These are phyloP conservation scores for Trypoxylon attenuatum DNA, from an alignment of 2,888 invertebrate genomes.

Conservation along the genomic window DNA sequence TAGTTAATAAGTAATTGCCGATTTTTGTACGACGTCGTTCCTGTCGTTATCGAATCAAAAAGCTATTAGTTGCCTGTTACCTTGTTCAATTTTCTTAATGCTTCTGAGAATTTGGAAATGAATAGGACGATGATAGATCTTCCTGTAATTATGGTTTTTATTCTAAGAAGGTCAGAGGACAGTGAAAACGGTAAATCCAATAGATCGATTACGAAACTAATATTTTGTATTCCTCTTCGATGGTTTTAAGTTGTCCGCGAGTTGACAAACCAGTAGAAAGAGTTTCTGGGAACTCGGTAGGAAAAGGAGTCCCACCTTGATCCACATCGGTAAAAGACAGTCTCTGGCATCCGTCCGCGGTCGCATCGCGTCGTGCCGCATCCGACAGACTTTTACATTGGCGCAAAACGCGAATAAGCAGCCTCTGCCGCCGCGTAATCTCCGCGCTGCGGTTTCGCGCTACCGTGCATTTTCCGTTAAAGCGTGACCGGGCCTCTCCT, in stretches of 20 bases:
- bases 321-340: constrained; percentile 43
- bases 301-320: constrained; percentile 53
- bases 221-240: too few species aligned
- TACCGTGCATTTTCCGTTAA: constrained; percentile 53
- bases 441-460: constrained; percentile 60
- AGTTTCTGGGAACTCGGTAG: constrained; percentile 48
- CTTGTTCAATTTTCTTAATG: too few species aligned
- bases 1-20: background rate
- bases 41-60: too few species aligned
- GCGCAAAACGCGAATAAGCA: constrained; percentile 64
- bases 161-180: too few species aligned
- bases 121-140: too few species aligned
- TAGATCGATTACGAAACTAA: too few species aligned
- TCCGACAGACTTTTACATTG: constrained; percentile 40
- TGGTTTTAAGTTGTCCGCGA: too few species aligned
- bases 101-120: too few species aligned
- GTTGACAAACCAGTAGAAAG: constrained; percentile 5
- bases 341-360: constrained; percentile 28
- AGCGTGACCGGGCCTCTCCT: constrained; percentile 42
- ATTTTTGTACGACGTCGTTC: background rate
- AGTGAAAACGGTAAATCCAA: too few species aligned
- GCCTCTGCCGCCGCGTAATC: constrained; percentile 61
- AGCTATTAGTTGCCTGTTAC: too few species aligned
- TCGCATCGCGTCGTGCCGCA: background rate
- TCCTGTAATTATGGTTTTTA: too few species aligned